These are phyloP conservation scores for Platysternon megacephalum DNA, from an alignment of 2,113 vertebrate species.

Conservation along the genomic window DNA sequence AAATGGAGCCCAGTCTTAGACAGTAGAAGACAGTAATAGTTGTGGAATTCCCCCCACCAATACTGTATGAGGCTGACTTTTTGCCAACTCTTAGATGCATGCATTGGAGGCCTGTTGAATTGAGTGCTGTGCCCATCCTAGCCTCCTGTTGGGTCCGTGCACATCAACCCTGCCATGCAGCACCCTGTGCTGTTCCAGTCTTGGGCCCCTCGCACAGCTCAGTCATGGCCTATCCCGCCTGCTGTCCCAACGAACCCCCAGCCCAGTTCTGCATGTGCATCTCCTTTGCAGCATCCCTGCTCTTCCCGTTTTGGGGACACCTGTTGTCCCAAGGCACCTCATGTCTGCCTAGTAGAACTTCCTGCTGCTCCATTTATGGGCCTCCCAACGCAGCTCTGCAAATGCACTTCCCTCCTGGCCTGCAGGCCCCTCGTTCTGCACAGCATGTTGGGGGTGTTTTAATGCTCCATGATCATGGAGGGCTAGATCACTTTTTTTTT, in stretches of 20 bases:
- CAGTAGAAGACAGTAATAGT: background rate
- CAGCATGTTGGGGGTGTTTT: background rate
- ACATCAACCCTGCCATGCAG: background rate
- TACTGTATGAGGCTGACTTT: background rate
- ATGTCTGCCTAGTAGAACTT: background rate
- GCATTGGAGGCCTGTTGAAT: background rate
- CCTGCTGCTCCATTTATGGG: background rate
- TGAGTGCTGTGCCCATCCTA: background rate
- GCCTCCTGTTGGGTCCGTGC: background rate
- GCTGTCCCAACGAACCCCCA: background rate
- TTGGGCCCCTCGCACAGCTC: background rate
- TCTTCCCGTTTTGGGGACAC: background rate
- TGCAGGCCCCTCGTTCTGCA: background rate
- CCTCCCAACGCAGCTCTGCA: background rate
- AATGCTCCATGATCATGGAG: background rate
- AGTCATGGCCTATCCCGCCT: background rate
- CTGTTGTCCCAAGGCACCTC: background rate
- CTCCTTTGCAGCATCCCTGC: background rate
- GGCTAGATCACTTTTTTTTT: background rate
- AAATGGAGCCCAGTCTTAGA: background rate
- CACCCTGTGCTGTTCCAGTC: background rate
- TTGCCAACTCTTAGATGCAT: background rate
- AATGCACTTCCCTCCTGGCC: background rate
- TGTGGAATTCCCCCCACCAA: background rate
- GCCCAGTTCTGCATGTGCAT: background rate